Conservation (phyloP, 2,113 vertebrate genomes). For the Eonycteris spelaea region DNA sequence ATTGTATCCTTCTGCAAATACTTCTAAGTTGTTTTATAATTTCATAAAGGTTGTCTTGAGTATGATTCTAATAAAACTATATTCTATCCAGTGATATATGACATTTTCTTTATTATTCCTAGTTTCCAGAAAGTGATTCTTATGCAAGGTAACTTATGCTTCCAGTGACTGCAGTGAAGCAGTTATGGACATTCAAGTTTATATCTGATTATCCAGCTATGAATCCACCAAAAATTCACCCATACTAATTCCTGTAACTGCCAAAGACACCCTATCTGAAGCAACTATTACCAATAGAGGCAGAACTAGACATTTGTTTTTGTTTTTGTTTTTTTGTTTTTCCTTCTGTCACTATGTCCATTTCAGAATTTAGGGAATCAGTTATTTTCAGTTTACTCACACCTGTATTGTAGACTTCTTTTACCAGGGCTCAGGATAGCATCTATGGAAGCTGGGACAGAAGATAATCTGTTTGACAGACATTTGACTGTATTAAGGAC, state of each 20-base stretch:
- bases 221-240: neutral
- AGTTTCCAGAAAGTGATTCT: neutral
- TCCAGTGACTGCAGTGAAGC: neutral
- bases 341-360: neutral
- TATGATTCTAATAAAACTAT: neutral
- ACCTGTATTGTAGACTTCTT: neutral
- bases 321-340: neutral
- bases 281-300: neutral
- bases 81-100: neutral
- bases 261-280: neutral
- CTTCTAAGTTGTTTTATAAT: neutral
- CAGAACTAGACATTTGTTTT: neutral
- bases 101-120: neutral
- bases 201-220: neutral
- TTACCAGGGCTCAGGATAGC: neutral
- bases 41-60: neutral
- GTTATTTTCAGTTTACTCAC: neutral
- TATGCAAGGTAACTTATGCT: neutral
- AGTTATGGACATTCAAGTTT: neutral
- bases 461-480: neutral
- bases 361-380: neutral
- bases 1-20: neutral
- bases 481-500: neutral
- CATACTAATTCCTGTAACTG: too few relatives aligned
- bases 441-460: neutral